Percentiles rank a stretch among this genome's conserved stretches.
These are phyloP conservation scores for Solenopsis invicta DNA, from an alignment of 1,140 invertebrate genomes.

Conservation along the genomic window DNA sequence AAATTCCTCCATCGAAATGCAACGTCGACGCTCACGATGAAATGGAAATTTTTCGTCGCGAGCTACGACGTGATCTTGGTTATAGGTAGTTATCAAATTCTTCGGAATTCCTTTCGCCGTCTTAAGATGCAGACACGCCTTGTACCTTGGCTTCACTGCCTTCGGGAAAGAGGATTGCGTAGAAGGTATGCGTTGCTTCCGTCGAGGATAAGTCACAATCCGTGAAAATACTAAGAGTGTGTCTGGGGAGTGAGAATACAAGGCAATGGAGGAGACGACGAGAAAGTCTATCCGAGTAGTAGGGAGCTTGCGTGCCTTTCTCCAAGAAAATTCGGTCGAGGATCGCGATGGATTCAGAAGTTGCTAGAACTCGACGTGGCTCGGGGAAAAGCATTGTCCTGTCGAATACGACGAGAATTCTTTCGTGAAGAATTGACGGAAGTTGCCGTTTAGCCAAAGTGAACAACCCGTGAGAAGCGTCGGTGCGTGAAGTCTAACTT, in stretches of 20 bases:
- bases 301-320: slow-evolving; percentile 38
- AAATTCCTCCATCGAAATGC: neutral
- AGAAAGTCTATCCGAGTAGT: slow-evolving; percentile 40
- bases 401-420: slow-evolving; percentile 50
- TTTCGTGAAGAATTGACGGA: slow-evolving; percentile 27
- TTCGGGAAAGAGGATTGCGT: slow-evolving; percentile 66
- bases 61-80: slow-evolving; percentile 1
- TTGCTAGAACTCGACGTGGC: slow-evolving; percentile 45
- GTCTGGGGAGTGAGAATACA: slow-evolving; percentile 36
- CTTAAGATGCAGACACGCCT: slow-evolving; percentile 62
- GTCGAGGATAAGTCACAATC: slow-evolving; percentile 67
- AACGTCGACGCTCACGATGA: neutral
- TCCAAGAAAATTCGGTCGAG: slow-evolving; percentile 51
- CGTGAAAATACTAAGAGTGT: slow-evolving; percentile 53
- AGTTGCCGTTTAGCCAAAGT: slow-evolving; percentile 31
- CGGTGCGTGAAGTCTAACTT: slow-evolving; percentile 32
- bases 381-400: slow-evolving; percentile 34
- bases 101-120: slow-evolving; percentile 15
- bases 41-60: slow-evolving; percentile 42
- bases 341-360: slow-evolving; percentile 46
- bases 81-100: slow-evolving; percentile 58
- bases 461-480: neutral
- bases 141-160: slow-evolving; percentile 39
- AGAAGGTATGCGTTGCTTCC: slow-evolving; percentile 58
- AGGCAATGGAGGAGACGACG: slow-evolving; percentile 31